phyloP scores from a whole-genome alignment of 1,140 invertebrate genomes.

The Euura saliciscinereae region DNA sequence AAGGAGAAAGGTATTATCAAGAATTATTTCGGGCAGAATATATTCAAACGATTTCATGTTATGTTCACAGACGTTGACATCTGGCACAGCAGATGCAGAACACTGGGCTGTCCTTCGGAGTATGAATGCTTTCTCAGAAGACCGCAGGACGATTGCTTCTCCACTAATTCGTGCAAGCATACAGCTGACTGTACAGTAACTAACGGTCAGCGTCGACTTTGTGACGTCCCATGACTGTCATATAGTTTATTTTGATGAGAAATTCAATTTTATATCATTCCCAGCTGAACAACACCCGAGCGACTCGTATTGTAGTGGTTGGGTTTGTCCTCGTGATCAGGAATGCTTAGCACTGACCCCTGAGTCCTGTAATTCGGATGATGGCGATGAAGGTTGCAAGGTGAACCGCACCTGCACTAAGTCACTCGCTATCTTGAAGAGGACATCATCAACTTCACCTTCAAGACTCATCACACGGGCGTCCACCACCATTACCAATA shows the following conservation, averaged over 20 bases:
- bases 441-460: not conserved
- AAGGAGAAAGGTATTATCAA: constrained; percentile 31
- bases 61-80: constrained; percentile 30
- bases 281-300: constrained; percentile 22
- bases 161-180: constrained; percentile 29
- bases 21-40: not conserved
- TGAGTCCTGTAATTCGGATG: constrained; percentile 24
- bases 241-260: not conserved
- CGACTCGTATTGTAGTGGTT: constrained; percentile 38
- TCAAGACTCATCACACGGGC: not conserved
- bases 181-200: constrained; percentile 36
- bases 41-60: not conserved
- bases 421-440: not conserved
- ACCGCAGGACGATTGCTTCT: constrained; percentile 28
- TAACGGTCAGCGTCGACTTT: constrained; percentile 23
- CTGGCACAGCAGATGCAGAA: constrained; percentile 38
- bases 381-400: constrained; percentile 34
- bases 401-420: constrained; percentile 33
- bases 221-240: too few relatives aligned
- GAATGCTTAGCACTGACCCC: constrained; percentile 29
- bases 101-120: constrained; percentile 40
- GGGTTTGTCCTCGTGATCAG: constrained; percentile 44
- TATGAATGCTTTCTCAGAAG: constrained; percentile 45
- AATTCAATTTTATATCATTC: constrained; percentile 9
- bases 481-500: not conserved